phyloP scores from a whole-genome alignment of 2,113 vertebrate genomes.

The Neomonachus schauinslandi region DNA sequence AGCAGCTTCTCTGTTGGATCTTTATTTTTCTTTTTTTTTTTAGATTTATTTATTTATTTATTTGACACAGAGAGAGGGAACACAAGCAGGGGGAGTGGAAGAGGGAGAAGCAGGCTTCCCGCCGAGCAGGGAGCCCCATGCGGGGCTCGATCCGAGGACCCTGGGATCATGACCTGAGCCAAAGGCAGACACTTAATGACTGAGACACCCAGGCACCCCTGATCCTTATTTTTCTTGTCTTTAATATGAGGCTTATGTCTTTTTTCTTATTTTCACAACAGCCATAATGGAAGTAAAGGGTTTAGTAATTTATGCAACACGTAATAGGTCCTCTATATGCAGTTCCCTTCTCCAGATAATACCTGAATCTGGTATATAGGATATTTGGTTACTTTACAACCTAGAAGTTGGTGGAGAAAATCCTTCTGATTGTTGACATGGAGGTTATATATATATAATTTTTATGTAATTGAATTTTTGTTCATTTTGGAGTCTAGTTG shows the following conservation, averaged over 20 bases:
- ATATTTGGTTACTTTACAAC: slow-evolving; percentile 31
- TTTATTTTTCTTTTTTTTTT: slow-evolving; percentile 25
- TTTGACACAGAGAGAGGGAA: too few species aligned
- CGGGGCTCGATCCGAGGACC: too few species aligned
- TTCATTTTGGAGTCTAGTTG: background rate
- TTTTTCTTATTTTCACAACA: background rate
- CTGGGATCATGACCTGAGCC: too few species aligned
- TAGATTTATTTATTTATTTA: too few species aligned
- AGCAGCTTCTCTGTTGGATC: background rate
- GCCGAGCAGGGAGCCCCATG: too few species aligned
- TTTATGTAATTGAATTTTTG: background rate
- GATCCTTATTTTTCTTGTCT: slow-evolving; percentile 21
- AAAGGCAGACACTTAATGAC: too few species aligned
- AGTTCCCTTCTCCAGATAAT: background rate
- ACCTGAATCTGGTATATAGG: background rate
- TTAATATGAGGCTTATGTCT: background rate
- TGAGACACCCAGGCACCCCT: too few species aligned
- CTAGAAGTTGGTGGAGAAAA: background rate
- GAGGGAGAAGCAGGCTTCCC: too few species aligned
- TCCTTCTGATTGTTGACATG: background rate
- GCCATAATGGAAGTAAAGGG: background rate
- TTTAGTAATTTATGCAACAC: background rate
- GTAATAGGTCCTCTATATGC: background rate
- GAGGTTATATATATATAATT: background rate
- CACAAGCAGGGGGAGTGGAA: too few species aligned